Conservation (phyloP, 2,888 invertebrate genomes). For the Diplolepis rosae region DNA sequence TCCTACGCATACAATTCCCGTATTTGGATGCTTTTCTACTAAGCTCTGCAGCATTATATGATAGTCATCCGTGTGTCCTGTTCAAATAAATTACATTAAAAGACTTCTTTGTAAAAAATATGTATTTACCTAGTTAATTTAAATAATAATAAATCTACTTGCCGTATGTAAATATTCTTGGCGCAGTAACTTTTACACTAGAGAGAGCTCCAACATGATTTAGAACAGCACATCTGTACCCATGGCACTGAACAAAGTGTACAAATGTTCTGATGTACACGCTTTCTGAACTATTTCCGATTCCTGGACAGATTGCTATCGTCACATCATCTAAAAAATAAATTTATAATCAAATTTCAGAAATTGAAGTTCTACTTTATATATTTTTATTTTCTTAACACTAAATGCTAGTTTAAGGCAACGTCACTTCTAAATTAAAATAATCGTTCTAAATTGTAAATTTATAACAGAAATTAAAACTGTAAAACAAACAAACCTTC, state of each 20-base stretch:
- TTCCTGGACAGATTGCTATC: slow-evolving; percentile 92
- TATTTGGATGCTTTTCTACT: slow-evolving; percentile 82
- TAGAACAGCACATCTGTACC: slow-evolving; percentile 93
- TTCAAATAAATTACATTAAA: slow-evolving; percentile 41
- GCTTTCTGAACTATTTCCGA: slow-evolving; percentile 95
- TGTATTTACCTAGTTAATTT: too few relatives aligned
- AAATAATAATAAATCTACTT: slow-evolving; percentile 68
- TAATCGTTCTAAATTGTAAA: background rate
- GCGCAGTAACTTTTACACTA: slow-evolving; percentile 89
- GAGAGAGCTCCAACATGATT: slow-evolving; percentile 94
- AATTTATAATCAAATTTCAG: background rate
- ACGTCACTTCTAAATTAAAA: background rate
- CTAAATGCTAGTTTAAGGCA: too few relatives aligned
- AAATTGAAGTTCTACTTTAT: too few relatives aligned
- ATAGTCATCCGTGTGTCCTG: slow-evolving; percentile 93
- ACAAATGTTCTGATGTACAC: slow-evolving; percentile 95
- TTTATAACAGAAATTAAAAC: background rate
- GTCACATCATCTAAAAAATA: slow-evolving; percentile 86
- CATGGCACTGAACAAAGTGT: slow-evolving; percentile 92
- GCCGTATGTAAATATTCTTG: slow-evolving; percentile 95
- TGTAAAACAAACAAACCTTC: slow-evolving; percentile 77
- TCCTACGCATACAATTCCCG: slow-evolving; percentile 88
- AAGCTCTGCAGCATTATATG: slow-evolving; percentile 87
- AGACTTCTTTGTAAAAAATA: slow-evolving; percentile 8
- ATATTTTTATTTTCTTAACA: too few relatives aligned